phyloP scores from a whole-genome alignment of 2,888 invertebrate species.

The Drosophila mayaguana region DNA sequence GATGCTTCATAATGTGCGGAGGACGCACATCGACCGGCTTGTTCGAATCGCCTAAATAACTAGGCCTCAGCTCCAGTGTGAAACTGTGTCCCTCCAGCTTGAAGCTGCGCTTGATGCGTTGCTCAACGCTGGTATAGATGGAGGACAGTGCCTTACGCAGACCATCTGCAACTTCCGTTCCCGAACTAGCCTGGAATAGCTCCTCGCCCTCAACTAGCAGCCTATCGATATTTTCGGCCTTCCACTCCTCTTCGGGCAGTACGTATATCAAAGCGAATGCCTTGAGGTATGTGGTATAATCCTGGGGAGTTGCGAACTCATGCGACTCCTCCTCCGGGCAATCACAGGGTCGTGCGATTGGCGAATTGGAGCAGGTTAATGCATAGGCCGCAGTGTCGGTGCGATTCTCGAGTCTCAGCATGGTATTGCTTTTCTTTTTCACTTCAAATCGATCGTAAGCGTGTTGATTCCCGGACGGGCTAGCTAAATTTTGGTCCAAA shows the following conservation, averaged over 20 bases:
- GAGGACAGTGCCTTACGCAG: conserved; percentile 7
- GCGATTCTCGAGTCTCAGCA: background rate
- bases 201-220: conserved; percentile 75
- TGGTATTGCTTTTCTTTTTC: background rate
- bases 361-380: conserved; percentile 27
- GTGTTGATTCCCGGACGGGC: background rate
- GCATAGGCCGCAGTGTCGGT: conserved; percentile 20
- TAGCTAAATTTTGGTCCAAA: background rate
- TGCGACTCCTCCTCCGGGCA: conserved; percentile 21
- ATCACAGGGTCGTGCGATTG: conserved; percentile 10
- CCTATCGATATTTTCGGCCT: conserved; percentile 67
- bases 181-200: conserved; percentile 43
- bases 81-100: conserved; percentile 73
- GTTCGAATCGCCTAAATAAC: conserved; percentile 19
- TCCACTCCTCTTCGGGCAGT: conserved; percentile 81
- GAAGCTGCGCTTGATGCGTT: conserved; percentile 69
- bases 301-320: conserved; percentile 43
- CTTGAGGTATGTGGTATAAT: conserved; percentile 73
- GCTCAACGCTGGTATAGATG: conserved; percentile 56
- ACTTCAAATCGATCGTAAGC: background rate
- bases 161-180: conserved; percentile 17
- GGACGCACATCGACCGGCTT: conserved; percentile 17
- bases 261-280: conserved; percentile 82
- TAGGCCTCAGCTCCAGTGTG: conserved; percentile 68
- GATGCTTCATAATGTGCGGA: conserved; percentile 45